Evolutionary conservation across 2,797 vertebrate species (phyloP).

Genomic region (Ctenopoma kingsleyae): DNA sequence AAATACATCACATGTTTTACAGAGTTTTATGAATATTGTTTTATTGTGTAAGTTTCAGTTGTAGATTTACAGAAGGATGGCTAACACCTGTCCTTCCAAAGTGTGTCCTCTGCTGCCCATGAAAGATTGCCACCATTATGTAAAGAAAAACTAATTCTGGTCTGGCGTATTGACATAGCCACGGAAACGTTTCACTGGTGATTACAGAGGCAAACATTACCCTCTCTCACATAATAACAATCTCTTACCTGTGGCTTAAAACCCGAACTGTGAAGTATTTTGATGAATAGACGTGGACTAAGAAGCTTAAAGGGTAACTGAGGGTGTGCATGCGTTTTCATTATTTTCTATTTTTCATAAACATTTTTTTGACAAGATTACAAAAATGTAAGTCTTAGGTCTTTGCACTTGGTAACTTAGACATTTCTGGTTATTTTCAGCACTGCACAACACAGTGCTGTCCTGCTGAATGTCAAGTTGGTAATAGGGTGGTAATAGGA

Average conservation of each 20-base stretch:
- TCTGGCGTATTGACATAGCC: conserved; percentile 62
- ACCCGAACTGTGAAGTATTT: conserved; percentile 44
- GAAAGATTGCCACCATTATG: conserved; percentile 40
- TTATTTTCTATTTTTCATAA: conserved; percentile 26
- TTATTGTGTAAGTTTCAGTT: conserved; percentile 8
- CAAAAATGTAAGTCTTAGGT: conserved; percentile 16
- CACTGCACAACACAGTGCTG: not conserved
- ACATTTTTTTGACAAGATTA: conserved; percentile 24
- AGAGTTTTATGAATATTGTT: conserved; percentile 7
- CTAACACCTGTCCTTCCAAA: conserved; percentile 4
- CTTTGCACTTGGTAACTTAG: conserved; percentile 4
- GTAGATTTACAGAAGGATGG: conserved; percentile 25
- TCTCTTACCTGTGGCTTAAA: conserved; percentile 72
- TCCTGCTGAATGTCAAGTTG: conserved; percentile 7
- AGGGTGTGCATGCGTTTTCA: conserved; percentile 48
- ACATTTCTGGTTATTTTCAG: not conserved
- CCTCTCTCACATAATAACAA: conserved; percentile 59
- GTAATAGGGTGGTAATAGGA: conserved; percentile 2
- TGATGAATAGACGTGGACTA: conserved; percentile 64
- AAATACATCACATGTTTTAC: conserved; percentile 7
- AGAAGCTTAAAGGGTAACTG: conserved; percentile 73
- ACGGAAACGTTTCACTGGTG: conserved; percentile 48
- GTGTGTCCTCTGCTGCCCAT: conserved; percentile 27
- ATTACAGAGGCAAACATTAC: conserved; percentile 71
- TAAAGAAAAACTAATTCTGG: conserved; percentile 60